Evolutionary conservation across 37 sponge, comb jelly and placozoan genomes (phyloP).

Genomic region (Axinella damicornis): DNA sequence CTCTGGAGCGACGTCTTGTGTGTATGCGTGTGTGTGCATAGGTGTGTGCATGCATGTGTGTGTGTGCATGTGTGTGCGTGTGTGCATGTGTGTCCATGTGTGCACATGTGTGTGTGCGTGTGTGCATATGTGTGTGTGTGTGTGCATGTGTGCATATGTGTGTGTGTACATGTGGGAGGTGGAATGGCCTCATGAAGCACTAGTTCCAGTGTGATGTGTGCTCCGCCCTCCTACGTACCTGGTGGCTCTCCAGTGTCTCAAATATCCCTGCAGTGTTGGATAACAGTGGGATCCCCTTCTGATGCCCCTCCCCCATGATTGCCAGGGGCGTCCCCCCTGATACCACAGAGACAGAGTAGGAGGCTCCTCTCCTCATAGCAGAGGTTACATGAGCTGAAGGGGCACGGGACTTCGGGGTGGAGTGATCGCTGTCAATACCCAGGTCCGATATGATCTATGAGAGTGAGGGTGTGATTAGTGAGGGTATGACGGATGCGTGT

Average conservation of each 20-base stretch:
- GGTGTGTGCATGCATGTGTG: not conserved
- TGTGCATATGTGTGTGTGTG: no score
- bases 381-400: slow-evolving; percentile 25
- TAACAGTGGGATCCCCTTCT: slow-evolving; percentile 25
- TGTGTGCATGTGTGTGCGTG: not conserved
- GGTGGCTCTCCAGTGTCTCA: slow-evolving; percentile 68
- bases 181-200: no score
- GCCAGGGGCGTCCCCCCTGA: not conserved
- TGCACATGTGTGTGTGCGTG: no score
- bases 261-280: slow-evolving; percentile 53
- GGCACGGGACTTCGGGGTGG: slow-evolving; percentile 37
- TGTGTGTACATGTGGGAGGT: no score
- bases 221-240: slow-evolving; percentile 44
- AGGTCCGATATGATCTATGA: slow-evolving; percentile 36
- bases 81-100: not conserved
- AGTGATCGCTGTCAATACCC: slow-evolving; percentile 12
- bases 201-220: no score
- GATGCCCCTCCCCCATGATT: not conserved
- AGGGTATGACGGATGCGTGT: no score
- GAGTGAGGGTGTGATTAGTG: no score
- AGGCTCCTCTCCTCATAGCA: slow-evolving; percentile 4
- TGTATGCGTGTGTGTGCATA: slow-evolving; percentile 17
- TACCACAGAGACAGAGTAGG: not conserved
- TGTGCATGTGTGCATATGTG: no score
- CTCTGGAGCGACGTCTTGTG: slow-evolving; percentile 52